phyloP scores from a whole-genome alignment of 2,888 invertebrate genomes.

The Calameuta filiformis region DNA sequence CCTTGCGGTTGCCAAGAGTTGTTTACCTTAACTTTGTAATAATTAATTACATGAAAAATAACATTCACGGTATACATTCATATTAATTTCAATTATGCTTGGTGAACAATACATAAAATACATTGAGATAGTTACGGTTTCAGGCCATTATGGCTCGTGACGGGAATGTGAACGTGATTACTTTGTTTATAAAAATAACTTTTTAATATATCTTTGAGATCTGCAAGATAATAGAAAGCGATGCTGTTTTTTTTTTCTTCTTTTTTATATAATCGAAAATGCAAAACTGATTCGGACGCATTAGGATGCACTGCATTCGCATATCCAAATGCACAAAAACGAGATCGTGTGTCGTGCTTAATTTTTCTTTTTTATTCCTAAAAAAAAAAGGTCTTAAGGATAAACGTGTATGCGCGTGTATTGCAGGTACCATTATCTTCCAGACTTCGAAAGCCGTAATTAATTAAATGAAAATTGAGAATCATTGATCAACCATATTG shows the following conservation, averaged over 20 bases:
- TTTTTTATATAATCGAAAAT: not conserved
- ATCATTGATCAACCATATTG: conserved; percentile 1
- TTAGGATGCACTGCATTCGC: not conserved
- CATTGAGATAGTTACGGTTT: conserved; percentile 56
- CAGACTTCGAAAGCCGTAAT: conserved; percentile 30
- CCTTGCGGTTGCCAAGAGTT: conserved; percentile 38
- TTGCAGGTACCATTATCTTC: conserved; percentile 38
- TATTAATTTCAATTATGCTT: conserved; percentile 53
- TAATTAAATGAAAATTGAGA: conserved; percentile 15
- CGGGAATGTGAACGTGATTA: conserved; percentile 54
- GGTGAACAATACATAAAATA: conserved; percentile 50
- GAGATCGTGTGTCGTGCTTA: conserved; percentile 10
- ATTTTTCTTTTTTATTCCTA: conserved; percentile 7
- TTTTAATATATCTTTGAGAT: conserved; percentile 51
- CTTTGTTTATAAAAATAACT: conserved; percentile 53
- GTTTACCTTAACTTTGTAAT: conserved; percentile 43
- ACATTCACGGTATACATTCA: conserved; percentile 57
- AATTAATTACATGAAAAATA: conserved; percentile 57
- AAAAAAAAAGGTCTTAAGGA: conserved; percentile 12
- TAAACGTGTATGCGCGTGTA: conserved; percentile 1
- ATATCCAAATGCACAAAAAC: conserved; percentile 22
- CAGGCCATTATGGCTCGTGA: conserved; percentile 53
- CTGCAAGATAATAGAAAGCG: conserved; percentile 47
- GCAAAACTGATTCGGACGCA: not conserved
- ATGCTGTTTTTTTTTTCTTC: conserved; percentile 7